Percentiles rank a stretch among this genome's conserved stretches.
These are phyloP conservation scores for Zelostemma sp. DNA, from an alignment of 1,140 invertebrate genomes.

Conservation along the genomic window DNA sequence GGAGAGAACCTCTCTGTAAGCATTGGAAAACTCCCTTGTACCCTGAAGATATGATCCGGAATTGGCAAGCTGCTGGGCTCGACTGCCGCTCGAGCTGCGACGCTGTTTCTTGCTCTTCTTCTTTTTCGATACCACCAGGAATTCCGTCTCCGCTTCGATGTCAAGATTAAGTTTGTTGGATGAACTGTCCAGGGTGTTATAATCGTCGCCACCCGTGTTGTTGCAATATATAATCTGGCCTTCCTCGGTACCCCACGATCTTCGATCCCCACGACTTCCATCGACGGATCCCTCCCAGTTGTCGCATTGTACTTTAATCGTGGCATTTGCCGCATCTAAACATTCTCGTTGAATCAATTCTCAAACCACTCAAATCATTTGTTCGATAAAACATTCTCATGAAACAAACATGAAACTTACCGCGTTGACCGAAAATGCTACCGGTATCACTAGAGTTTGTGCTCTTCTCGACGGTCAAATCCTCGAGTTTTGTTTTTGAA, in stretches of 20 bases:
- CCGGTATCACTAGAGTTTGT: slow-evolving; percentile 59
- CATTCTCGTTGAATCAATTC: not conserved
- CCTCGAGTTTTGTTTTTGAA: slow-evolving; percentile 77
- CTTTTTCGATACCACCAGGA: slow-evolving; percentile 80
- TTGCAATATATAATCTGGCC: slow-evolving; percentile 69
- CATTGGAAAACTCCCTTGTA: slow-evolving; percentile 60
- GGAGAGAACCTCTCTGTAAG: slow-evolving; percentile 63
- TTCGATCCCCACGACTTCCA: slow-evolving; percentile 66
- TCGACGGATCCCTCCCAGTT: slow-evolving; percentile 64
- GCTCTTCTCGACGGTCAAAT: slow-evolving; percentile 72
- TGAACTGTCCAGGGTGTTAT: slow-evolving; percentile 57
- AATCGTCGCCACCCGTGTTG: slow-evolving; percentile 64
- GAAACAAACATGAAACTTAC: slow-evolving; percentile 43
- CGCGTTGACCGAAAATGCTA: slow-evolving; percentile 63
- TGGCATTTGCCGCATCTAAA: slow-evolving; percentile 65
- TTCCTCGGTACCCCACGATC: slow-evolving; percentile 76
- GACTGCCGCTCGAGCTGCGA: slow-evolving; percentile 65
- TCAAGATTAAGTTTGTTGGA: slow-evolving; percentile 64
- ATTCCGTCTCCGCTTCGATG: slow-evolving; percentile 71
- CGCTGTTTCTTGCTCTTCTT: slow-evolving; percentile 78
- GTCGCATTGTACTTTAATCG: slow-evolving; percentile 52
- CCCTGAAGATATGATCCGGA: slow-evolving; percentile 63
- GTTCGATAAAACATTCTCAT: slow-evolving; percentile 1
- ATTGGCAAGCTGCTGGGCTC: slow-evolving; percentile 62
- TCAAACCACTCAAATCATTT: not conserved